Percentiles rank a stretch among this genome's conserved stretches.
Evolutionary conservation across 2,888 invertebrate species (phyloP).

Genomic region (Isotomurus palustris): DNA sequence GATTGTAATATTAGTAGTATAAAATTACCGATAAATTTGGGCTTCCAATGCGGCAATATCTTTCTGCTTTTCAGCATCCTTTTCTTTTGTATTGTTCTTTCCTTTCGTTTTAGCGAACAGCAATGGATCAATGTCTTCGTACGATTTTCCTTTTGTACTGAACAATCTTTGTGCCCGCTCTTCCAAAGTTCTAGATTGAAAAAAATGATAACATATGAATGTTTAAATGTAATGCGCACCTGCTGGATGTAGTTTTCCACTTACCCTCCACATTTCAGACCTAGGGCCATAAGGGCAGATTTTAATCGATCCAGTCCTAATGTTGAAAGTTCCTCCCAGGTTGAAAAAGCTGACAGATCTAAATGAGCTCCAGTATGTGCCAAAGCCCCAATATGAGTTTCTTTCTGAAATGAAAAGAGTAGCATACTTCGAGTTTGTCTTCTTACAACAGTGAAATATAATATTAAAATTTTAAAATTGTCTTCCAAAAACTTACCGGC

Average conservation of each 20-base stretch:
- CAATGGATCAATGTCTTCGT: conserved; percentile 84
- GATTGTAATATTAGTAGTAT: not conserved
- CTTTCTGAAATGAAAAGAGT: conserved; percentile 61
- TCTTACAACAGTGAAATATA: not conserved
- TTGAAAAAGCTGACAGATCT: conserved; percentile 96
- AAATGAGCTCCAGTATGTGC: conserved; percentile 94
- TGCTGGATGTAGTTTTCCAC: not conserved
- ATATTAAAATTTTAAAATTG: not conserved
- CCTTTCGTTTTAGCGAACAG: conserved; percentile 85
- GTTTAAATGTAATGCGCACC: not conserved
- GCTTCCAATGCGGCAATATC: conserved; percentile 86
- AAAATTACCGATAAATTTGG: conserved; percentile 69
- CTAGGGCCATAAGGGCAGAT: conserved; percentile 92
- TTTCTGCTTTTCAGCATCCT: conserved; percentile 65
- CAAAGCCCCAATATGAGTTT: conserved; percentile 80
- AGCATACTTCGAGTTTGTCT: not conserved
- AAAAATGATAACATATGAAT: conserved; percentile 1
- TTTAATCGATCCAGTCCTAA: conserved; percentile 95
- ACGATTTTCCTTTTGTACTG: conserved; percentile 79
- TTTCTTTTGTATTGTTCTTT: conserved; percentile 52
- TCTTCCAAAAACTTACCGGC: conserved; percentile 61
- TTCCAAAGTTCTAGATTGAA: conserved; percentile 68
- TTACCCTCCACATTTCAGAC: conserved; percentile 93
- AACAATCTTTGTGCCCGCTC: conserved; percentile 95
- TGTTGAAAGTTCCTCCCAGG: conserved; percentile 94